Evolutionary conservation across 2,888 invertebrate genomes (phyloP).

Genomic region (Eurois occulta): DNA sequence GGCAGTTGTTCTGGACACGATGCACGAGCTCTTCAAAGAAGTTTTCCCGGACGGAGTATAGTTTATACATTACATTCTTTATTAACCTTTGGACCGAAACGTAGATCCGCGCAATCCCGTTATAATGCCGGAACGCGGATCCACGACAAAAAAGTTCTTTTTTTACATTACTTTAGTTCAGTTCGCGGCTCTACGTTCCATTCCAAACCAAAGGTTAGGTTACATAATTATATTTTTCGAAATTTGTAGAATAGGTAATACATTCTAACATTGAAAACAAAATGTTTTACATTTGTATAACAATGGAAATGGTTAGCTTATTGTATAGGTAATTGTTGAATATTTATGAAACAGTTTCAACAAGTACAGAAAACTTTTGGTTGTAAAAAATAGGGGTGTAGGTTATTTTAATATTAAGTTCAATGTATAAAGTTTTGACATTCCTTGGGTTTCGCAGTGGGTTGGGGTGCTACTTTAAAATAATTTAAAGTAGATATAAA

Average conservation of each 20-base stretch:
- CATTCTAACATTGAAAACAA: conserved; percentile 8
- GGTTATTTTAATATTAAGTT: conserved; percentile 31
- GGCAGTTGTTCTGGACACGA: neutral
- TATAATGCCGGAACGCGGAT: neutral
- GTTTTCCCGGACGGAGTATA: conserved; percentile 1
- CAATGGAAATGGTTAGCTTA: conserved; percentile 27
- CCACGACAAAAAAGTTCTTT: neutral
- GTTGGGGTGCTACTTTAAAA: too few species aligned
- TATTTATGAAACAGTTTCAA: conserved; percentile 13
- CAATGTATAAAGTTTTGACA: conserved; percentile 38
- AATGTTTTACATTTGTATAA: conserved; percentile 17
- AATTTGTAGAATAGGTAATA: neutral
- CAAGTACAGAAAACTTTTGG: conserved; percentile 1
- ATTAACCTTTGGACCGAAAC: neutral
- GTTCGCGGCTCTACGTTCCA: neutral
- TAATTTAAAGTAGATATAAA: conserved; percentile 35
- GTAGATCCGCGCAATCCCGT: neutral
- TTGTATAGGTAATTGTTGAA: neutral
- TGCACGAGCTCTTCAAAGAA: neutral
- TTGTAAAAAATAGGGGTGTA: conserved; percentile 41
- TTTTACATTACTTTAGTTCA: neutral
- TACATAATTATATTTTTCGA: neutral
- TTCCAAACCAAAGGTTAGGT: neutral
- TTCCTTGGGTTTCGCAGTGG: conserved; percentile 36
- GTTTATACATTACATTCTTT: neutral